phyloP scores from a whole-genome alignment of 2,113 vertebrate species.

The Syngnathus floridae region DNA sequence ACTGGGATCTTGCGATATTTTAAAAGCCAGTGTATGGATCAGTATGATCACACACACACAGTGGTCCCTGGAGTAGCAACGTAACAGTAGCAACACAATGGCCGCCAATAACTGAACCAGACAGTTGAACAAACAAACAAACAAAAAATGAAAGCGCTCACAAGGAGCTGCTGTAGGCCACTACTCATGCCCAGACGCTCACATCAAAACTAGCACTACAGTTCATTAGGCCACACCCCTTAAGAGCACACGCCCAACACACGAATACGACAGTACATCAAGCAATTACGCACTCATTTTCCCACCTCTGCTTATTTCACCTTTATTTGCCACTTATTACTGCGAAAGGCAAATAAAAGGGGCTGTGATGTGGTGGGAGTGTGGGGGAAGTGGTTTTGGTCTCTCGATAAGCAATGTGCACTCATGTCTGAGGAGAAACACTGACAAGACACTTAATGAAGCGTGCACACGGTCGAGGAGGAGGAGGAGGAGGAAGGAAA shows the following conservation, averaged over 20 bases:
- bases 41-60: not conserved
- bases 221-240: not conserved
- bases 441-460: slow-evolving; percentile 93
- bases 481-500: slow-evolving; percentile 8
- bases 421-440: slow-evolving; percentile 89
- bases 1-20: not conserved
- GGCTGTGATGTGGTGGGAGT: not conserved
- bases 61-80: no score
- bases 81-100: no score
- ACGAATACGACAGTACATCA: not conserved
- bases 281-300: not conserved
- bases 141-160: not conserved
- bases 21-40: not conserved
- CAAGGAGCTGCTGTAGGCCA: not conserved
- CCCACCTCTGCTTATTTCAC: slow-evolving; percentile 48
- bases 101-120: not conserved
- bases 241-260: not conserved
- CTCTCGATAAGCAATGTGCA: slow-evolving; percentile 86
- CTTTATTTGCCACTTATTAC: slow-evolving; percentile 20
- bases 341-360: slow-evolving; percentile 35
- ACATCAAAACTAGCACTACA: not conserved
- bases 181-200: not conserved
- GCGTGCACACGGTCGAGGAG: slow-evolving; percentile 73
- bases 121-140: not conserved
- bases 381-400: slow-evolving; percentile 17